Evolutionary conservation across 2,797 vertebrate species (phyloP), one percentile per base, ranked within the genome.

Genomic region (Phaenicophaeus curvirostris): DNA sequence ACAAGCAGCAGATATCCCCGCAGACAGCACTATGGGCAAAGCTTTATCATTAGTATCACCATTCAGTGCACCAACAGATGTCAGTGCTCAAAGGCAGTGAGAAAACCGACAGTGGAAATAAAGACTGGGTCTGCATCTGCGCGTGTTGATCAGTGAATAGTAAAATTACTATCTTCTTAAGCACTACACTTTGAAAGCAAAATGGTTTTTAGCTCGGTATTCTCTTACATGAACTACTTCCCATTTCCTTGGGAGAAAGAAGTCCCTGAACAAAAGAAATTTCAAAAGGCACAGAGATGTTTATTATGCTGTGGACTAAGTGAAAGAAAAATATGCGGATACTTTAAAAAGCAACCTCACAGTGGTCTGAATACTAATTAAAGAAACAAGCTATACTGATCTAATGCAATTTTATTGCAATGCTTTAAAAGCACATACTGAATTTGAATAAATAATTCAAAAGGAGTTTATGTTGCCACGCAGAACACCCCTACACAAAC

Each of bases 41-140:
- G 87, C 89, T 77, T 87, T 91, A 93, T 79, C 91, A 76, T 73
- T 69, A 90, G 48, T 57, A 87, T 69, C 83, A 87, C 73, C 66
- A 81, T 62, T 94, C 62, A 78, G 69, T 54, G 53, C 87, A 94
- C 37, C 89, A 92, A 97, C 86, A 94, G 75, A 91, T 95, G 87
- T 55, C 91, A 93, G 54, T 30, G 62, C 90, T 96, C 91, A 95
- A 93, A 95, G 85, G 69, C 74, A 92, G 79, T 8, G 51, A 93
- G 76, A 69, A 94, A 95, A 89, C 66, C 50, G 55, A 59, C 71
- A 77, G 61, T 2, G 0, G 19, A 79, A 28, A 66, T 77, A 85
- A 85, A 93, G 62, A 74, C 81, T 39, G 54, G 37, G 23, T 89
- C 75, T 95, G 62, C 81, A 92, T 91, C 73, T 93, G 87, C 37